phyloP scores from a whole-genome alignment of 1,140 invertebrate genomes.

The Bombus vancouverensis region DNA sequence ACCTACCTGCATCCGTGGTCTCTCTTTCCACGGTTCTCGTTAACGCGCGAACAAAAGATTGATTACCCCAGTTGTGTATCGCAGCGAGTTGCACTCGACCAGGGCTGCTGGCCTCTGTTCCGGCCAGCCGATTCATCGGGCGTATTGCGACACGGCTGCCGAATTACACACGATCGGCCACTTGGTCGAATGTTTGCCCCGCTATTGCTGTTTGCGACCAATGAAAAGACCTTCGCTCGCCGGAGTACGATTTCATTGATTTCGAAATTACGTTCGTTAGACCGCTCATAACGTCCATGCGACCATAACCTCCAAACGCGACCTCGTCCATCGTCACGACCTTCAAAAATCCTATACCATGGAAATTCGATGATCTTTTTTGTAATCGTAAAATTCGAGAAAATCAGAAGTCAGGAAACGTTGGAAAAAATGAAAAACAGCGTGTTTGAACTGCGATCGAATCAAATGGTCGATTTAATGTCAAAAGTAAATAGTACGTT shows the following conservation, averaged over 20 bases:
- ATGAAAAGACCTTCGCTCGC: not conserved
- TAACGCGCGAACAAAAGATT: constrained; percentile 66
- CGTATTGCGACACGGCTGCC: not conserved
- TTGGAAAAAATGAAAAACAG: too few species aligned
- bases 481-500: too few species aligned
- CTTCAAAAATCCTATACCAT: not conserved
- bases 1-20: not conserved
- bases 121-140: constrained; percentile 23
- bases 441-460: too few species aligned
- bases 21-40: constrained; percentile 58
- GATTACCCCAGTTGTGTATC: constrained; percentile 62
- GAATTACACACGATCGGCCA: constrained; percentile 6
- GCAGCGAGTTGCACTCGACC: constrained; percentile 41
- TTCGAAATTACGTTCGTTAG: not conserved
- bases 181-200: not conserved
- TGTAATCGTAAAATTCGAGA: too few species aligned
- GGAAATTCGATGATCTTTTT: too few species aligned
- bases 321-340: not conserved
- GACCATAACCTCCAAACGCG: too few species aligned
- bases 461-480: too few species aligned
- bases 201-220: not conserved
- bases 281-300: not conserved
- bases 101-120: not conserved
- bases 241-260: too few species aligned
- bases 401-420: too few species aligned